Conservation (phyloP, 2,888 invertebrate species). For the Tenthredo amoena region DNA sequence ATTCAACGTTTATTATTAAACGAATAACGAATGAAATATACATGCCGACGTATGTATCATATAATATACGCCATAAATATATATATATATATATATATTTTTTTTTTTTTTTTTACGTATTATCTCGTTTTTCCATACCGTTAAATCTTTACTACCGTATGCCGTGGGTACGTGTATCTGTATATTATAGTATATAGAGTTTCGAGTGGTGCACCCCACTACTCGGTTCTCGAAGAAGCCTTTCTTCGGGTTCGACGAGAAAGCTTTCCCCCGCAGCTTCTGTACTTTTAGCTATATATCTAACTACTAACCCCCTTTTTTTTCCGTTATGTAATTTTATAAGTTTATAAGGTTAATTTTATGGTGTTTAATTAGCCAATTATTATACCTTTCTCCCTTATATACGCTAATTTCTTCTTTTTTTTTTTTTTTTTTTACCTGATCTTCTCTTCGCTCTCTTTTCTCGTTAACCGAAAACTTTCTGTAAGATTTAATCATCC, state of each 20-base stretch:
- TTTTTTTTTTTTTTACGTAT: too few species aligned
- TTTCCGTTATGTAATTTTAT: conserved; percentile 56
- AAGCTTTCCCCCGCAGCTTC: not conserved
- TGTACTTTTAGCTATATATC: not conserved
- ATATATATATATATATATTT: too few species aligned
- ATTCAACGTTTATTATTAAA: not conserved
- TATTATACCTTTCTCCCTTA: not conserved
- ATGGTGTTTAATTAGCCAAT: conserved; percentile 43
- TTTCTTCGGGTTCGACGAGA: not conserved
- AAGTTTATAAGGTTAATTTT: conserved; percentile 57
- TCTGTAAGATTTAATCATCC: not conserved
- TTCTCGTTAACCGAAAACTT: not conserved
- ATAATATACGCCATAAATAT: too few species aligned
- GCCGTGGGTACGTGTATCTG: too few species aligned
- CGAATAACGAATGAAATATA: not conserved
- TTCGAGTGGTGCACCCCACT: not conserved
- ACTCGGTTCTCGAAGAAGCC: conserved; percentile 54
- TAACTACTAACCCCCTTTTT: not conserved
- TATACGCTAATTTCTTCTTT: not conserved
- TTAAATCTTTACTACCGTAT: too few species aligned
- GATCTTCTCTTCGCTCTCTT: not conserved
- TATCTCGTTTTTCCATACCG: too few species aligned
- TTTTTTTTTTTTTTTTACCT: not conserved
- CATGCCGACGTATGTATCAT: too few species aligned
- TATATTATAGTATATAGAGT: too few species aligned